Conservation (phyloP, 2,797 vertebrate species). For the Hylomyscus alleni region DNA sequence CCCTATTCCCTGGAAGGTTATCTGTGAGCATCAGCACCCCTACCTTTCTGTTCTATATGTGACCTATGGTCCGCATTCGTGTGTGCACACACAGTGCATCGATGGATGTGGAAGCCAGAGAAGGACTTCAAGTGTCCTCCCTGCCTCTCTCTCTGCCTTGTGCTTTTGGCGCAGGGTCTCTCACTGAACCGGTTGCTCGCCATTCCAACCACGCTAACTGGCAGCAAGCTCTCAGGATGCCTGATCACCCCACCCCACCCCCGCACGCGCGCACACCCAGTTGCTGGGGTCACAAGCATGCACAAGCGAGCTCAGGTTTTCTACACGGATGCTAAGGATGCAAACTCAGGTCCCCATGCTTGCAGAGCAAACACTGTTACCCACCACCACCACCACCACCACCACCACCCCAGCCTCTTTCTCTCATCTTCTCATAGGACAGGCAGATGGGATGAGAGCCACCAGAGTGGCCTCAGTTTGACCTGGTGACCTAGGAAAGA, state of each 20-base stretch:
- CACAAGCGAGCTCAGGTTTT: not conserved
- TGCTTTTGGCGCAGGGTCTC: not conserved
- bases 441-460: not conserved
- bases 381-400: too few species aligned
- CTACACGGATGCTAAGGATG: not conserved
- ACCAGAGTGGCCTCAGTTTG: fast-evolving
- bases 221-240: not conserved
- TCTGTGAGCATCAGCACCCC: too few species aligned
- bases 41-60: not conserved
- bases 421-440: not conserved
- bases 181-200: not conserved
- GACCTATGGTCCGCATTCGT: not conserved
- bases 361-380: not conserved
- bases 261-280: too few species aligned
- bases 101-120: not conserved
- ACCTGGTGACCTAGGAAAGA: not conserved
- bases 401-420: not conserved
- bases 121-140: not conserved
- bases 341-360: not conserved
- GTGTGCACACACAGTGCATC: not conserved
- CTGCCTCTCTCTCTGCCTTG: not conserved
- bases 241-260: too few species aligned
- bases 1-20: fast-evolving
- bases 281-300: not conserved
- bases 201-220: not conserved